Conservation (phyloP, 2,113 vertebrate genomes). For the Sorex araneus region DNA sequence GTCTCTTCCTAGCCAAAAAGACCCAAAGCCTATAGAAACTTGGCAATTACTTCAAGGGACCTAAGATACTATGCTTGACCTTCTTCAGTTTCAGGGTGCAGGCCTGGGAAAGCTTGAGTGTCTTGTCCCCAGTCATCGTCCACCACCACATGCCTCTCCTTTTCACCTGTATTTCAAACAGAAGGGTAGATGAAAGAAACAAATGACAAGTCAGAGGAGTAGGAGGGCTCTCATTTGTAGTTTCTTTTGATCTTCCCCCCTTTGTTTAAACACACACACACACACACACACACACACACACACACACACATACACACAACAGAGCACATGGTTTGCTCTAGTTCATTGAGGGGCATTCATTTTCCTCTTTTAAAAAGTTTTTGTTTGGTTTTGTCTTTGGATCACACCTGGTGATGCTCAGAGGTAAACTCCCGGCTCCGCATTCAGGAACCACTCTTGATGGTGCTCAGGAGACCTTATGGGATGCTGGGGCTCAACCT, state of each 20-base stretch:
- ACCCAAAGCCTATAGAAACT: background rate
- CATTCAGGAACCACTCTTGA: too few species aligned
- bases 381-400: too few species aligned
- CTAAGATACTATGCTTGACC: conserved; percentile 47
- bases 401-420: too few species aligned
- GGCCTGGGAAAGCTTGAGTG: conserved; percentile 7
- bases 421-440: too few species aligned
- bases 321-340: conserved; percentile 65
- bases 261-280: conserved; percentile 61
- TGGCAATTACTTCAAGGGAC: conserved; percentile 46
- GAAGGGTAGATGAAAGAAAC: conserved; percentile 78
- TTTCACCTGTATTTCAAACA: conserved; percentile 79
- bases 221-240: conserved; percentile 76
- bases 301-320: background rate
- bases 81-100: background rate
- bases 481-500: too few species aligned
- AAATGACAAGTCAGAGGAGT: conserved; percentile 76
- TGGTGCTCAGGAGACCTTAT: too few species aligned
- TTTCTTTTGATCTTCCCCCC: conserved; percentile 81
- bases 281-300: background rate
- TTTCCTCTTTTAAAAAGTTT: too few species aligned
- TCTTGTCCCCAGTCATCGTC: conserved; percentile 1
- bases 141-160: conserved; percentile 32
- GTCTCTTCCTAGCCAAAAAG: conserved; percentile 5
- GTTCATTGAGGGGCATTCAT: conserved; percentile 30